These are phyloP conservation scores for Neomorphus geoffroyi DNA, from an alignment of 2,797 vertebrate species.

Conservation along the genomic window DNA sequence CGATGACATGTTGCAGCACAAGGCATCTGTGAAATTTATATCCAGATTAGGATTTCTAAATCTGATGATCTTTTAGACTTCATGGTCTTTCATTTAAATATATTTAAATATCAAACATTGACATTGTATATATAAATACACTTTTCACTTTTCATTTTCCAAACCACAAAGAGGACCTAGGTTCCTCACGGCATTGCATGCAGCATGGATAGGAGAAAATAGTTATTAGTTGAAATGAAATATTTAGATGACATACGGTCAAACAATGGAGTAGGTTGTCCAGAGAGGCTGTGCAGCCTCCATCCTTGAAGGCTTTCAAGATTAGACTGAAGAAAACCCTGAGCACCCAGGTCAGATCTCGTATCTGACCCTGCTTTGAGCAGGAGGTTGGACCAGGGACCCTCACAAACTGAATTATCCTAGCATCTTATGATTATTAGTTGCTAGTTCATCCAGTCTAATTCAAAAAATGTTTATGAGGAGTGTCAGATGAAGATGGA, in stretches of 20 bases:
- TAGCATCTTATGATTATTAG: background rate
- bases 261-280: background rate
- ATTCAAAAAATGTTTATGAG: background rate
- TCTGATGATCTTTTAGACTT: background rate
- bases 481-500: background rate
- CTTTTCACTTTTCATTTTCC: background rate
- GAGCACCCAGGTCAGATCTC: background rate
- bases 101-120: background rate
- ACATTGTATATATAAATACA: background rate
- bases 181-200: background rate
- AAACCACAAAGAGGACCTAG: background rate
- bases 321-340: background rate
- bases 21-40: background rate
- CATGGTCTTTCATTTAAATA: background rate
- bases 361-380: background rate
- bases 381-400: background rate
- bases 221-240: background rate
- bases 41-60: background rate
- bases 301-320: background rate
- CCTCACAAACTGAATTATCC: background rate
- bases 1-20: background rate
- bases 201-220: background rate
- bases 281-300: background rate
- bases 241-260: background rate
- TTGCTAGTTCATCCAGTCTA: background rate